Evolutionary conservation across 1,140 invertebrate genomes (phyloP).

Genomic region (Drosophila yakuba): DNA sequence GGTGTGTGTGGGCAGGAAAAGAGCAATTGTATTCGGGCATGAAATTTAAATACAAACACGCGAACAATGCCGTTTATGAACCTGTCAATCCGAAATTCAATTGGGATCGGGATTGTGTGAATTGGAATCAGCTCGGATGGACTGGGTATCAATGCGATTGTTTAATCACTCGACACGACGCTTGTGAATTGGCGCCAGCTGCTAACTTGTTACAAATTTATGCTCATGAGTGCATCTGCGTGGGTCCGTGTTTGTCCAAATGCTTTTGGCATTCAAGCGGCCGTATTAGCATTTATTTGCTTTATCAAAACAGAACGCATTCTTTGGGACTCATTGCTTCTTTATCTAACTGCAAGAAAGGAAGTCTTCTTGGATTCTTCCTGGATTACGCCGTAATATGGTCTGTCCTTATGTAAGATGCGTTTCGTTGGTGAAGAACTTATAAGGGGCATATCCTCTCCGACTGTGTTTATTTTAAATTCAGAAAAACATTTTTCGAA

Average conservation of each 20-base stretch:
- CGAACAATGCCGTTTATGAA: conserved; percentile 81
- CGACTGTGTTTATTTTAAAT: background rate
- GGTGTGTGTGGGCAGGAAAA: conserved; percentile 68
- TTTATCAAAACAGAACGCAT: conserved; percentile 16
- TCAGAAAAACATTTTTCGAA: background rate
- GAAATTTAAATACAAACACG: conserved; percentile 82
- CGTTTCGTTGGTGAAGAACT: conserved; percentile 7
- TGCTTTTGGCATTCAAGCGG: conserved; percentile 2
- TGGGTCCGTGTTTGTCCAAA: conserved; percentile 34
- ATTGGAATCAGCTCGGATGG: conserved; percentile 60
- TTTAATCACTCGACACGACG: conserved; percentile 70
- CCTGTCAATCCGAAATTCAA: conserved; percentile 79
- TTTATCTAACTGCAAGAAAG: conserved; percentile 9
- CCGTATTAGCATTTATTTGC: conserved; percentile 32
- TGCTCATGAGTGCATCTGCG: conserved; percentile 56
- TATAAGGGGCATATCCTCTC: background rate
- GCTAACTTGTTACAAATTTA: conserved; percentile 62
- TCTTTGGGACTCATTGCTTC: conserved; percentile 1
- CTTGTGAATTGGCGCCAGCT: conserved; percentile 73
- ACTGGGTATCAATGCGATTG: conserved; percentile 62
- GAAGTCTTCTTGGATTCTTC: background rate
- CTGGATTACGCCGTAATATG: background rate
- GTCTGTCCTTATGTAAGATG: conserved; percentile 28
- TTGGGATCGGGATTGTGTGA: conserved; percentile 73
- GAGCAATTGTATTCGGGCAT: conserved; percentile 76